Base-by-base conservation (phyloP, 2,888 invertebrate genomes). In the Plagiodera versicolora region DNA sequence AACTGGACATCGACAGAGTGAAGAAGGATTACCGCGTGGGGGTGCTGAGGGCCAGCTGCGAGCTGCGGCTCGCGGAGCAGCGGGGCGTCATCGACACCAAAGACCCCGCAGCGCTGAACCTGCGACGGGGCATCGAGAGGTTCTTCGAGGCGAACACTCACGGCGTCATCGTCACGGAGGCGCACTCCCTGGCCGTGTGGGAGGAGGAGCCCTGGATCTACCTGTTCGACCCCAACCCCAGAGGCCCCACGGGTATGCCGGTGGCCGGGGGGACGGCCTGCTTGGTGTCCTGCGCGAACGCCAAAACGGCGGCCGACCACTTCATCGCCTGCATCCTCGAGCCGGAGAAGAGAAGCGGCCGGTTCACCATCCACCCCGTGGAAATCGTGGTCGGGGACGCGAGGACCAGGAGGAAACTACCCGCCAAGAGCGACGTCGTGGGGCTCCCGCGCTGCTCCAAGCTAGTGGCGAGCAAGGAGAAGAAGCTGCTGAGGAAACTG, bases 121-220 rank as follows among this genome's bases (percentile, higher is more conserved):
- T 79, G 16, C 66, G 79, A 75, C 82, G 71, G 79, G 83, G 82
- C 0, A 66, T 88, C 18, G 85, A 85, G 68, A 78, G 80, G 0
- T 88, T 87, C 75, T 87, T 88, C 72, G 81, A 81, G 46, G 72
- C 76, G 0, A 83, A 85, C 71, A 79, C 81, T 0, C 84, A 85
- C 75, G 84, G 83, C 1, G 83, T 88, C 1, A 76, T 88, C 8
- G 75, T 85, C 16, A 79, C 80, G 1, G 75, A 75, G 2, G 61
- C 65, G 0, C 58, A 80, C 0, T 80, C 81, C 8, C 77, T 84
- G 0, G 85, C 86, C 0, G 80, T 88, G 17, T 89, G 86, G 86
- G 76, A 78, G 59, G 75, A 76, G 45, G 58, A 65, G 10, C 83
- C 83, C 1, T 79, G 79, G 48, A 85, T 82, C 56, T 89, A 87